Evolutionary conservation across 2,797 vertebrate genomes (phyloP), one percentile per base, ranked within the genome.

Genomic region (Periparus ater): DNA sequence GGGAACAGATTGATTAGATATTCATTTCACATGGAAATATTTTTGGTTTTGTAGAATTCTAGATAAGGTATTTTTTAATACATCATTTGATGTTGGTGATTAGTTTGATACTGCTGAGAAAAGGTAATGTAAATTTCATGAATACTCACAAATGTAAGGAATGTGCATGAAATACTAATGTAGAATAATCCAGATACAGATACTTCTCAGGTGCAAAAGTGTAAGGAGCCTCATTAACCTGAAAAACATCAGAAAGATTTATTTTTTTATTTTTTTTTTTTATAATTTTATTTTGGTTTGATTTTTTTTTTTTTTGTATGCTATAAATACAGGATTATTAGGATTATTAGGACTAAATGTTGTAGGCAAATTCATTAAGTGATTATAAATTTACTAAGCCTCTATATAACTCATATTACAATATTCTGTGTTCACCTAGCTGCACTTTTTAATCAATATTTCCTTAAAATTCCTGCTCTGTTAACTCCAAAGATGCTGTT

Each of bases 141-240:
- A 92, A 83, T 92, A 61, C 61, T 91, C 61, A 84, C 88, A 95
- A 78, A 65, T 88, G 36, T 94, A 88, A 93, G 74, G 67, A 94
- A 95, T 93, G 76, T 92, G 91, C 62, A 42, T 42, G 92, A 93
- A 96, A 96, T 93, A 92, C 89, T 96, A 94, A 94, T 82, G 86
- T 50, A 89, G 82, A 93, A 58, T 68, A 86, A 76, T 47, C 23
- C 51, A 63, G 27, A 85, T 88, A 9, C 57, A 91, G 91, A 75
- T 66, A 86, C n/a, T 58, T 75, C 68, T 86, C 29, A 62, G 71
- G 51, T 93, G 63, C 72, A 83, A 91, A 88, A 85, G 70, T 66
- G 75, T 94, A 96, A 87, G 53, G 20, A 94, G 45, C 17, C 42
- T 54, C 26, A 11, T 82, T 90, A 89, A 75, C 48, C 44, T 29